Conservation (phyloP, 2,888 invertebrate species). For the Rhyacophila evoluta region DNA sequence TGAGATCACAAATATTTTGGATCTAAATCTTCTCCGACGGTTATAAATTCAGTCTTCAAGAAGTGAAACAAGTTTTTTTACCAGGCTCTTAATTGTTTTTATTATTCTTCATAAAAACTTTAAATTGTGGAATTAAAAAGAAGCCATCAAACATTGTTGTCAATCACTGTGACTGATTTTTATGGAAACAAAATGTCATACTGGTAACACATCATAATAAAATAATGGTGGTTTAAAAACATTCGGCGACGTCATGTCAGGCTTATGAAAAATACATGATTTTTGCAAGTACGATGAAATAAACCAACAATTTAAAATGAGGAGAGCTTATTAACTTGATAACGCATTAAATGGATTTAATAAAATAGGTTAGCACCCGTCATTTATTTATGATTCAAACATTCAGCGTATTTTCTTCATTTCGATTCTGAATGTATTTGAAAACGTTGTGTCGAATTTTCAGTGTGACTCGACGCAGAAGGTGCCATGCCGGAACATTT, state of each 20-base stretch:
- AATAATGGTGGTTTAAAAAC: slow-evolving; percentile 20
- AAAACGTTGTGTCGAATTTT: not conserved
- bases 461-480: not conserved
- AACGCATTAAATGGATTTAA: not conserved
- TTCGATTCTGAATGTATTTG: not conserved
- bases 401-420: not conserved
- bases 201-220: not conserved
- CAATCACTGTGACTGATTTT: too few relatives aligned
- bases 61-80: too few relatives aligned
- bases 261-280: not conserved
- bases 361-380: not conserved
- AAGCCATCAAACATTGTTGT: too few relatives aligned
- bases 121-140: too few relatives aligned
- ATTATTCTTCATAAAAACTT: too few relatives aligned
- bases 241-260: not conserved
- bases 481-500: slow-evolving; percentile 78
- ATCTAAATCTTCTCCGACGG: too few relatives aligned
- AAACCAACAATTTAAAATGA: not conserved
- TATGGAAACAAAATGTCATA: too few relatives aligned
- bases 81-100: too few relatives aligned
- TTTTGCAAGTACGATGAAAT: not conserved
- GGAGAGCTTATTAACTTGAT: not conserved
- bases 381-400: not conserved
- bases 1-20: too few relatives aligned
- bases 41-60: too few relatives aligned